Base-by-base conservation (phyloP, 2,797 vertebrate genomes). In the Melanotaenia nigrans region DNA sequence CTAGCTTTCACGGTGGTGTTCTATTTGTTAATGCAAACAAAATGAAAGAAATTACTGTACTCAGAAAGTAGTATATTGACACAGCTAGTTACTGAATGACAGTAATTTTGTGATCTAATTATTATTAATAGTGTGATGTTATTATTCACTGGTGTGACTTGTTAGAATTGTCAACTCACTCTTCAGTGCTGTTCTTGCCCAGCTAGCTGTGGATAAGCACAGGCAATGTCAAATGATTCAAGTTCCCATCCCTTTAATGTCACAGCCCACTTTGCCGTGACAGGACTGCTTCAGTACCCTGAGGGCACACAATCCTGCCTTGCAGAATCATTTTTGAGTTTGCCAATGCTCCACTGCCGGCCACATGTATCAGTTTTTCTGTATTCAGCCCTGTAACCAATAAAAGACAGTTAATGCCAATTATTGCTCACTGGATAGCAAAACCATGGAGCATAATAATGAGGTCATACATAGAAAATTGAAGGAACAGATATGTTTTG, bases 211-310 rank as follows among this genome's bases (percentile, higher is more conserved):
- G 49, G 58, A 78, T 72, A 77, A 82, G 77, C 68, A 75, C 45
- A 59, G 74, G 75, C 75, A 61, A 66, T 47, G 61, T 66, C 35
- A 12, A 68, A 68, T 73, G 70, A 85, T 87, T 85, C 77, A 81
- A 76, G 67, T 66, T 82, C 71, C 63, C 64, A 47, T 83, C 71
- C 65, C 62, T 69, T 87, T 77, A 79, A 77, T 68, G 83, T 83
- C 83, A 78, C 79, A 64, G 51, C 40, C 42, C 32, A 61, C 62
- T 35, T 75, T 69, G 62, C 51, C 47, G 5, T 35, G 57, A 36
- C 60, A 20, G 0, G 42, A 54, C 69, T 22, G 64, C 53, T 65
- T 61, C 14, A 1, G 56, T 33, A n/a, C 53, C 71, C 69, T 20
- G 18, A 54, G 40, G 66, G 67, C 54, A 16, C 66, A 66, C 65